A percentile compares a stretch with the other conserved stretches of the same genome.
Evolutionary conservation across 2,113 vertebrate genomes (phyloP).

Genomic region (Apistogramma diplotaenia): DNA sequence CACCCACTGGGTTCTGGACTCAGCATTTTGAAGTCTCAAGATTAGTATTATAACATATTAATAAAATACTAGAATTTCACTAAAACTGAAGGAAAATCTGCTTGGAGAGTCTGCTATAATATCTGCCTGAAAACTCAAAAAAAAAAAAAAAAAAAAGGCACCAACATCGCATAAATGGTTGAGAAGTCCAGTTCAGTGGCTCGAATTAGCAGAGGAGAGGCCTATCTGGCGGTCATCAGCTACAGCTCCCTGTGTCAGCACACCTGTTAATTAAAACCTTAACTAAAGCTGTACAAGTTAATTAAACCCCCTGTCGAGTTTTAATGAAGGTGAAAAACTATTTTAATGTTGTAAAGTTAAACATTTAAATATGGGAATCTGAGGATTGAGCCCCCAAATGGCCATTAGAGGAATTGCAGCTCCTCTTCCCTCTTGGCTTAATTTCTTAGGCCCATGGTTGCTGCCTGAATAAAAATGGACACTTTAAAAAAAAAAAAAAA

Average conservation of each 20-base stretch:
- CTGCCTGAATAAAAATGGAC: neutral
- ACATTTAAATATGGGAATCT: neutral
- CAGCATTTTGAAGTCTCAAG: too few species aligned
- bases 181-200: neutral
- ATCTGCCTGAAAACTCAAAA: neutral
- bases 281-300: neutral
- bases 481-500: slow-evolving; percentile 21
- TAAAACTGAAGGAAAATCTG: neutral
- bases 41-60: neutral
- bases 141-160: too few species aligned
- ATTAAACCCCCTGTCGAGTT: neutral
- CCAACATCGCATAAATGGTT: neutral
- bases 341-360: neutral
- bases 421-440: neutral
- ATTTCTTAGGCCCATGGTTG: neutral
- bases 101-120: neutral
- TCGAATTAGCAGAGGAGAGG: neutral
- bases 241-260: neutral
- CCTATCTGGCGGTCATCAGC: neutral
- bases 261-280: neutral
- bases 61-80: neutral
- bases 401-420: neutral
- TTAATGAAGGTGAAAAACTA: neutral
- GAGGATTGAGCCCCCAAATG: neutral
- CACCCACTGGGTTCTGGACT: too few species aligned